Evolutionary conservation across 2,888 invertebrate species (phyloP).

Genomic region (Philereme transversata): DNA sequence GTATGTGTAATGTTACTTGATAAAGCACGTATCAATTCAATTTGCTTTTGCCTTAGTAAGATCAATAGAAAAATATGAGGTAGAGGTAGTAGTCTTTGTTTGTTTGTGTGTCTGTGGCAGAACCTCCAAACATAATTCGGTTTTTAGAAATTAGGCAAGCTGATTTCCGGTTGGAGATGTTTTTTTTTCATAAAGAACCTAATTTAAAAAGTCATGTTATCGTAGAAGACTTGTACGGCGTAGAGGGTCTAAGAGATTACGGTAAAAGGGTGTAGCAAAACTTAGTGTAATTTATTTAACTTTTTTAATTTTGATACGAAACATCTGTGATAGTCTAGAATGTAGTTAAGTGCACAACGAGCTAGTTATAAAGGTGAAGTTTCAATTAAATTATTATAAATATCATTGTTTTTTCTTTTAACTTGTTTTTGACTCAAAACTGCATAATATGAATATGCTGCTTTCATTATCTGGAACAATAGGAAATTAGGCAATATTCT

Average conservation of each 20-base stretch:
- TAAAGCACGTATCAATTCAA: no score
- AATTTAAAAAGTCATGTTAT: conserved; percentile 7
- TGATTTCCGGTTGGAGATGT: no score
- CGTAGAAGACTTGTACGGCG: conserved; percentile 13
- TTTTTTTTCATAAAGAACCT: no score
- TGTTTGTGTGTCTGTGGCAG: no score
- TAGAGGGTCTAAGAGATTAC: conserved; percentile 15
- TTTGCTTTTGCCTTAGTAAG: no score
- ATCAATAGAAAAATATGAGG: no score
- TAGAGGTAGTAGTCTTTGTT: no score
- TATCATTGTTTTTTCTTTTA: conserved; percentile 26
- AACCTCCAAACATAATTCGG: no score
- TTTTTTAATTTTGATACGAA: conserved; percentile 65
- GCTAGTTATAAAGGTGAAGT: conserved; percentile 41
- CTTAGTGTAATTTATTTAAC: conserved; percentile 51
- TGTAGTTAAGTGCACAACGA: conserved; percentile 52
- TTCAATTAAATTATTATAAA: conserved; percentile 44
- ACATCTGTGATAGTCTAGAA: conserved; percentile 79
- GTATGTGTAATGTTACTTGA: no score
- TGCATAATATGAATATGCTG: conserved; percentile 71
- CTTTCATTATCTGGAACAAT: conserved; percentile 74
- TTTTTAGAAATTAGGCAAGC: no score
- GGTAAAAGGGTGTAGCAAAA: conserved; percentile 26
- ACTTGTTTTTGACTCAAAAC: conserved; percentile 62
- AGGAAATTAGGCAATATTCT: conserved; percentile 16